Base-by-base conservation (phyloP, 2,113 vertebrate genomes). In the Gracilinanus agilis region DNA sequence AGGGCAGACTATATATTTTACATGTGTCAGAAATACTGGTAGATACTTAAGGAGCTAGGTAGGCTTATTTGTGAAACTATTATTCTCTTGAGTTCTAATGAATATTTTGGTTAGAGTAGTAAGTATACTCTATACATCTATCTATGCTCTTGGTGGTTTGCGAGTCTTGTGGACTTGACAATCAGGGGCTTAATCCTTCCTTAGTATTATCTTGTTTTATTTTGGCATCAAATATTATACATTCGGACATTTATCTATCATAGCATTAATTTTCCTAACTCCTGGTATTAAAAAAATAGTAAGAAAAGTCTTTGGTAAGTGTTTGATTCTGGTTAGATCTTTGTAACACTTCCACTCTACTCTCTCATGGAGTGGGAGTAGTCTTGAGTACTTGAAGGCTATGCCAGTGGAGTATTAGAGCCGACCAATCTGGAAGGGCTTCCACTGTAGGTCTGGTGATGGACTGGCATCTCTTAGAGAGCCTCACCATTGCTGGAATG, bases 1-100 rank as follows among this genome's bases (percentile, higher is more conserved):
- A 89, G 55, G 53, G 54, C 61, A 92, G 58, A 91, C 75, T 92
- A 6, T 91, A 94, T 75, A 58, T 91, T 96, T 94, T 49, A 34
- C 25, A 90, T 83, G n/a, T 83, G 67, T 40, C 16, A 40, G 67
- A 9, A n/a, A 23, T 40, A 21, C 0, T 40, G n/a, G 40, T 40
- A 83, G n/a, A 21, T 83, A 23, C 21, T 40, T 83, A 34, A 40
- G 19, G n/a, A 7, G 16, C 7, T n/a, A n/a, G 67, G 6, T 75
- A 75, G 0, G n/a, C n/a, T n/a, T 83, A 83, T 75, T 75, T 75
- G 67, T 75, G 67, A 75, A n/a, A 23, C 55, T 67, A 19, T 7
- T 75, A 75, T 21, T 83, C 13, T 21, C 1, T 19, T 83, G 67
- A 5, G n/a, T n/a, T 49, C 49, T 49, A 49, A 49, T 49, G 5